Percentiles rank a stretch among this genome's conserved stretches.
Evolutionary conservation across 1,140 invertebrate species (phyloP).

Genomic region (Drosophila insularis): DNA sequence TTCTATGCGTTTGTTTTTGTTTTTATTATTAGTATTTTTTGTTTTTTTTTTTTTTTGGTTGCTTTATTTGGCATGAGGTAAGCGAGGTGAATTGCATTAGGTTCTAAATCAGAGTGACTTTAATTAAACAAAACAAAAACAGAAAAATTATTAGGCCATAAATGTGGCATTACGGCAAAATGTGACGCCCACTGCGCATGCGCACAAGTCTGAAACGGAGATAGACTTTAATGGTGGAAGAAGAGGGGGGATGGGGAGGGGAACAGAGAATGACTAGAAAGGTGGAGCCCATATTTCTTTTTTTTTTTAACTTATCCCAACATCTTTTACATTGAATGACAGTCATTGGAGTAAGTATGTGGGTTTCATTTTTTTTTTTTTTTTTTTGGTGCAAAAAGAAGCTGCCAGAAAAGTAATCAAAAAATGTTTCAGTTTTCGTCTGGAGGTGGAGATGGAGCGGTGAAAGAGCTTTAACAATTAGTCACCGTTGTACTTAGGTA

Average conservation of each 20-base stretch:
- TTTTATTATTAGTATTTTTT: not conserved
- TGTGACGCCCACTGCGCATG: conserved; percentile 77
- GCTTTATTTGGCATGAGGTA: conserved; percentile 37
- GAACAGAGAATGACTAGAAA: conserved; percentile 20
- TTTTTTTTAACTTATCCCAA: conserved; percentile 29
- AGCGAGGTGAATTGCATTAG: conserved; percentile 38
- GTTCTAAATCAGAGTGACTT: conserved; percentile 59
- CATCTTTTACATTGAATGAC: conserved; percentile 32
- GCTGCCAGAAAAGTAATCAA: conserved; percentile 23
- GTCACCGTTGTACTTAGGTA: conserved; percentile 60
- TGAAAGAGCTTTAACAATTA: conserved; percentile 58
- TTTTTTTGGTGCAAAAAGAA: conserved; percentile 23
- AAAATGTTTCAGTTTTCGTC: conserved; percentile 16
- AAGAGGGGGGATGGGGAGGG: conserved; percentile 8
- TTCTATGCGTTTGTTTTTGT: not conserved
- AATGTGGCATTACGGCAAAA: conserved; percentile 69
- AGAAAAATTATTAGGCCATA: conserved; percentile 77
- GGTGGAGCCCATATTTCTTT: conserved; percentile 10
- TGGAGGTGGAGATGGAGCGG: not conserved
- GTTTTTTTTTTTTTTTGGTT: not conserved
- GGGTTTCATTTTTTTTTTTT: not conserved
- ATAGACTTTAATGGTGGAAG: not conserved
- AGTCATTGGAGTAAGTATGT: conserved; percentile 39
- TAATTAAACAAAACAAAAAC: conserved; percentile 46
- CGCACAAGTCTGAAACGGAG: conserved; percentile 61